Percentiles rank a stretch among this genome's conserved stretches.
phyloP scores from a whole-genome alignment of 1,140 invertebrate genomes.

The Heliconius melpomene region DNA sequence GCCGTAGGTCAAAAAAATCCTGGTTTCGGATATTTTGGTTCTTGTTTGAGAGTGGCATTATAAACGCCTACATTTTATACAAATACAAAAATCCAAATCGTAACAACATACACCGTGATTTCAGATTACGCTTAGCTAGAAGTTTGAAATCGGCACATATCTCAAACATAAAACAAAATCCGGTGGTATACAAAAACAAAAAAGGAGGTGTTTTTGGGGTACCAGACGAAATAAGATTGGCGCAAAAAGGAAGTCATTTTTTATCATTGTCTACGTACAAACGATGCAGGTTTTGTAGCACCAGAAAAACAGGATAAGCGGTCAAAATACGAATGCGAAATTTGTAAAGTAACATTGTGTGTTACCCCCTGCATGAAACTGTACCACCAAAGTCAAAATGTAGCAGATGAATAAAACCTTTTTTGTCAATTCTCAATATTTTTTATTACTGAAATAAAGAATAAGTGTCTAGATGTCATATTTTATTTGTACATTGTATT shows the following conservation, averaged over 20 bases:
- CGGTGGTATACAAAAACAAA: constrained; percentile 37
- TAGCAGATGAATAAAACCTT: constrained; percentile 8
- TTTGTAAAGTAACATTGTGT: constrained; percentile 32
- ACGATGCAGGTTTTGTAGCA: constrained; percentile 31
- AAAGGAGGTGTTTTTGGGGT: constrained; percentile 40
- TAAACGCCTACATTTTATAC: constrained; percentile 40
- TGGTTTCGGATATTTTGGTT: constrained; percentile 45
- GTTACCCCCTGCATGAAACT: constrained; percentile 10
- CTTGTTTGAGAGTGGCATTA: constrained; percentile 36
- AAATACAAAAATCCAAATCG: constrained; percentile 23
- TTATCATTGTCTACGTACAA: constrained; percentile 20
- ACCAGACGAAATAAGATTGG: constrained; percentile 35
- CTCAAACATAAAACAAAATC: constrained; percentile 23
- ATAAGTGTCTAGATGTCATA: constrained; percentile 8
- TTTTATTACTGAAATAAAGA: constrained; percentile 9
- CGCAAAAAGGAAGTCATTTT: constrained; percentile 7
- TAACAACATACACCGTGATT: constrained; percentile 35
- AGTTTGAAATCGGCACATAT: constrained; percentile 24
- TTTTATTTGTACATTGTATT: constrained; percentile 3
- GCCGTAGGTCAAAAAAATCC: constrained; percentile 36
- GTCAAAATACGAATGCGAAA: constrained; percentile 32
- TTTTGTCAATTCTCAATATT: constrained; percentile 9
- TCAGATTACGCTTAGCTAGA: constrained; percentile 33
- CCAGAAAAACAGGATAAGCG: constrained; percentile 15
- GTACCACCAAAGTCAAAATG: constrained; percentile 8